Percentiles rank a stretch among this genome's conserved stretches.
Conservation (phyloP, 2,888 invertebrate genomes). For the Carcina quercana region DNA sequence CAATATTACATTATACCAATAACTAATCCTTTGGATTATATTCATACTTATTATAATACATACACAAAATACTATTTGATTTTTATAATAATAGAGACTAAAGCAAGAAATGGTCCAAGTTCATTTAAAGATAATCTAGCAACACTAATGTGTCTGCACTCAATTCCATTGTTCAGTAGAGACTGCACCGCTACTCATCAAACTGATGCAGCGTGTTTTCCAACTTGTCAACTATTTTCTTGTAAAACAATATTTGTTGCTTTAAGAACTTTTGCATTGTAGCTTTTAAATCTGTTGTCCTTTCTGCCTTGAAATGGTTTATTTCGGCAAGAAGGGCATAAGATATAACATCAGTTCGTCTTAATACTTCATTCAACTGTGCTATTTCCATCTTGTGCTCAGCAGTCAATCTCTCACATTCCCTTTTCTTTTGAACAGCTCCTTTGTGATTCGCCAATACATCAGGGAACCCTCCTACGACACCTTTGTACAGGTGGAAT, state of each 20-base stretch:
- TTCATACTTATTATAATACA: slow-evolving; percentile 10
- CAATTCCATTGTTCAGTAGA: slow-evolving; percentile 14
- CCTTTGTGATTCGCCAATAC: slow-evolving; percentile 92
- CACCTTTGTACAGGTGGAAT: slow-evolving; percentile 95
- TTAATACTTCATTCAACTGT: slow-evolving; percentile 86
- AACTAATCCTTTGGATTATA: slow-evolving; percentile 48
- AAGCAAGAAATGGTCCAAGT: slow-evolving; percentile 14
- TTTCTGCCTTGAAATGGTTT: slow-evolving; percentile 91
- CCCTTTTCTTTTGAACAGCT: slow-evolving; percentile 90
- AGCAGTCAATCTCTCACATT: slow-evolving; percentile 85
- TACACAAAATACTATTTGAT: slow-evolving; percentile 13
- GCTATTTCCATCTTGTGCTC: slow-evolving; percentile 90
- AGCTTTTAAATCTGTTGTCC: slow-evolving; percentile 88
- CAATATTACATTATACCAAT: slow-evolving; percentile 24
- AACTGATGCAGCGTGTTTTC: slow-evolving; percentile 72
- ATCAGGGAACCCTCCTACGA: slow-evolving; percentile 93
- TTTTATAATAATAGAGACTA: slow-evolving; percentile 10
- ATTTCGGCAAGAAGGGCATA: slow-evolving; percentile 96
- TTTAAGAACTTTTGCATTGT: slow-evolving; percentile 90
- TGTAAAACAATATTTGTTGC: slow-evolving; percentile 95
- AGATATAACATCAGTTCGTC: slow-evolving; percentile 92
- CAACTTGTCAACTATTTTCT: slow-evolving; percentile 84
- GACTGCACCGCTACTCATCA: slow-evolving; percentile 43
- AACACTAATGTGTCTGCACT: background rate
- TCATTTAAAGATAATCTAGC: slow-evolving; percentile 15